Evolutionary conservation across 2,113 vertebrate genomes (phyloP).

Genomic region (Pituophis catenifer): DNA sequence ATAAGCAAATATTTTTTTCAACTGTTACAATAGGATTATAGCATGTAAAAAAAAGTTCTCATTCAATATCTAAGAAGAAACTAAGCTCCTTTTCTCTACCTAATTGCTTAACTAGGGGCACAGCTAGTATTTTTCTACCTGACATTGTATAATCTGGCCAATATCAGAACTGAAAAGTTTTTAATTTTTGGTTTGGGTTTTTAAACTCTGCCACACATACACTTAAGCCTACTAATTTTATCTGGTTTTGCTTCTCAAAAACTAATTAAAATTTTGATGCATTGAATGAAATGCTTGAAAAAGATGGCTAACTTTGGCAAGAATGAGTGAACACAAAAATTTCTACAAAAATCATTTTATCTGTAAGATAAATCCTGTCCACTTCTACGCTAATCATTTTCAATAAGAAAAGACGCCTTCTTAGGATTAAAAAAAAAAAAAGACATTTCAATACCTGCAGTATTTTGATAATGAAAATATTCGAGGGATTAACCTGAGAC

Average conservation of each 20-base stretch:
- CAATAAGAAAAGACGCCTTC: not conserved
- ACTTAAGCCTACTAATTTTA: not conserved
- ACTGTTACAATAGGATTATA: not conserved
- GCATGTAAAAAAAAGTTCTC: not conserved
- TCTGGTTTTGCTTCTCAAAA: not conserved
- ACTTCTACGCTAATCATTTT: not conserved
- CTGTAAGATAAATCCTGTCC: not conserved
- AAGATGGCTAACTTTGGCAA: not conserved
- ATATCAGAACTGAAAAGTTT: not conserved
- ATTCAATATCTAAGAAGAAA: not conserved
- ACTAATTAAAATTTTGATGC: not conserved
- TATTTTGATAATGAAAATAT: not conserved
- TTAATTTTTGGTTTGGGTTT: not conserved
- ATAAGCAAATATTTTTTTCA: not conserved
- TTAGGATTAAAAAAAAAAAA: not conserved
- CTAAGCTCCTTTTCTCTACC: not conserved
- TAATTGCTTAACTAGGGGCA: not conserved
- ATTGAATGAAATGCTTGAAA: not conserved
- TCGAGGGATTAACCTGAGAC: not conserved
- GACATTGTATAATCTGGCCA: not conserved
- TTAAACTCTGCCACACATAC: not conserved
- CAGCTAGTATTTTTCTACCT: not conserved
- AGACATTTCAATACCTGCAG: not conserved
- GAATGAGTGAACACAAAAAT: not conserved
- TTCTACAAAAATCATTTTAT: not conserved